A percentile compares a stretch with the other conserved stretches of the same genome.
Evolutionary conservation across 2,113 vertebrate genomes (phyloP).

Genomic region (Sigmodon hispidus): DNA sequence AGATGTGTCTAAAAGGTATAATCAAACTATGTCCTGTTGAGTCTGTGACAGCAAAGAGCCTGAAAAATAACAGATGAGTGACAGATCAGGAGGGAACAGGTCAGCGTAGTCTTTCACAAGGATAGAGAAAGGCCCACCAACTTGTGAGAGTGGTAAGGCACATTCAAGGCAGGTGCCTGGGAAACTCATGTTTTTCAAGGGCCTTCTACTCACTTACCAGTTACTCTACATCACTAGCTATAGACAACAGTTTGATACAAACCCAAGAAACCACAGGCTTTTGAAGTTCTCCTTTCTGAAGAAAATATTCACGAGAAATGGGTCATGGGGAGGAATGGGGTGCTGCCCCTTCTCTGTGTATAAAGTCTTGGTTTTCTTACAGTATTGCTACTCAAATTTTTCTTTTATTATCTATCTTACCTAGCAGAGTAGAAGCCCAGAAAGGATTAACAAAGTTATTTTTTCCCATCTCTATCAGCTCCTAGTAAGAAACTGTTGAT

Average conservation of each 20-base stretch:
- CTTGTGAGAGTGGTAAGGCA: not conserved
- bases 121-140: not conserved
- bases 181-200: not conserved
- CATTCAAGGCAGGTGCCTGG: not conserved
- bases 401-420: not conserved
- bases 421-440: not conserved
- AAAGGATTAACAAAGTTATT: not conserved
- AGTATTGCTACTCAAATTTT: not conserved
- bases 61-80: no score
- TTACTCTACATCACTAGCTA: not conserved
- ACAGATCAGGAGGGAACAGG: not conserved
- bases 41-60: not conserved
- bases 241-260: not conserved
- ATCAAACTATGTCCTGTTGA: not conserved
- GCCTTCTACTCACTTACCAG: not conserved
- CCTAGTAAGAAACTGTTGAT: not conserved
- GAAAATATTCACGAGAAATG: not conserved
- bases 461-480: not conserved
- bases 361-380: not conserved
- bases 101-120: not conserved
- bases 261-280: not conserved
- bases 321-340: not conserved
- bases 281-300: not conserved
- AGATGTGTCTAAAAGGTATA: not conserved
- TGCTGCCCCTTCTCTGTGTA: not conserved